Base-by-base conservation (phyloP, 2,797 vertebrate genomes). In the Chelonia mydas region DNA sequence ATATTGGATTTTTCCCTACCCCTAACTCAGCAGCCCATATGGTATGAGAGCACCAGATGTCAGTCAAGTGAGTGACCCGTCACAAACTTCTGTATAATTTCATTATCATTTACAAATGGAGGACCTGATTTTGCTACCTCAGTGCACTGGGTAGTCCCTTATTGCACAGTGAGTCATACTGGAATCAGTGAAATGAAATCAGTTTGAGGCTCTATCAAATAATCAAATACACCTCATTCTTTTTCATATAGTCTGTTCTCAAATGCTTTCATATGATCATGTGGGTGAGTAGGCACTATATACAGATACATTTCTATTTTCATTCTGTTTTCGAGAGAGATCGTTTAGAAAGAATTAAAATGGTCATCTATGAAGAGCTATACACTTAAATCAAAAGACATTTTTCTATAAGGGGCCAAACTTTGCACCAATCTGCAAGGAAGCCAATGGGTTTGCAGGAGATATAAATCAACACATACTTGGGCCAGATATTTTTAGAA, bases 161-260 rank as follows among this genome's bases (percentile, higher is more conserved):
- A 76, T 28, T 76, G 72, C 72, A 68, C 9, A 11, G 17, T n/a
- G n/a, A 11, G n/a, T 68, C 16, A 28, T 16, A 10, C 25, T 28
- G 25, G 11, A 47, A 74, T 37, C 21, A 74, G 25, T 74, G 3
- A 27, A 47, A 45, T 47, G 13, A 76, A 45, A 45, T 47, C 41
- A 13, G 27, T 15, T 28, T 76, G 72, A 76, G 45, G 41, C 45
- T 5, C 12, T 27, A 28, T 45, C 41, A 41, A 41, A 83, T 79
- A 91, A 96, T 88, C 53, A 95, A 94, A 81, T 61, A 54, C 7
- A 54, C 31, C 5, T 91, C 8, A 55, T 78, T 94, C 27, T 90
- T 95, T 86, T 93, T 84, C 88, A 91, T 57, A 6, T 21, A 93
- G 77, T 90, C 47, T 90, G 16, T 68, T 96, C 90, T 91, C 45